These are phyloP conservation scores for Apus apus DNA, from an alignment of 2,113 vertebrate species.

Conservation along the genomic window DNA sequence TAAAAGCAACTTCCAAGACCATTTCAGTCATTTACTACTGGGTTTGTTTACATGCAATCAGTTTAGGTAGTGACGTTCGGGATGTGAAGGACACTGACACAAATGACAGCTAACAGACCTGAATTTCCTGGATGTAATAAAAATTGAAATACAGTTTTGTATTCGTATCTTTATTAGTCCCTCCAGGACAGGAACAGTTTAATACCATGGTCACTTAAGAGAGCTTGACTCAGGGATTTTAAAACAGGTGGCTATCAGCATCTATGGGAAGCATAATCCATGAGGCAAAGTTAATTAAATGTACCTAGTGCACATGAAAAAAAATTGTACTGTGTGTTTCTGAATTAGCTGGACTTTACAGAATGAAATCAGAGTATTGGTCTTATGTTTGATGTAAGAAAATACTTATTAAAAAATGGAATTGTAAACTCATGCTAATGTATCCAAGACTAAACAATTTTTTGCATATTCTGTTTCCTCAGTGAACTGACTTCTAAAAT, in stretches of 20 bases:
- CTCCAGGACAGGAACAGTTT: neutral
- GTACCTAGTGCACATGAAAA: neutral
- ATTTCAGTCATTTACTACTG: neutral
- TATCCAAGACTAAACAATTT: neutral
- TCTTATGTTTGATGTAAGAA: neutral
- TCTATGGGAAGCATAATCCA: neutral
- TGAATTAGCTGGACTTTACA: neutral
- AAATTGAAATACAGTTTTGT: neutral
- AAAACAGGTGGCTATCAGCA: neutral
- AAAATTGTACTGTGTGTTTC: neutral
- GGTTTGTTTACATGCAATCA: neutral
- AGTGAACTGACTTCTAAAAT: neutral
- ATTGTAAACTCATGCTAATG: neutral
- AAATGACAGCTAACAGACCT: neutral
- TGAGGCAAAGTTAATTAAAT: neutral
- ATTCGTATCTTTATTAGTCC: neutral
- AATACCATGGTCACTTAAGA: neutral
- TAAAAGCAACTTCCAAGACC: neutral
- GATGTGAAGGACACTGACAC: neutral
- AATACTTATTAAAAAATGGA: neutral
- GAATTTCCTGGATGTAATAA: neutral
- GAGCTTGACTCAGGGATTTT: neutral
- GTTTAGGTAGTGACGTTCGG: accelerated
- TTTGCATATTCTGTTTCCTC: neutral
- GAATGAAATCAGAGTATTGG: neutral